Base-by-base conservation (phyloP, 2,113 vertebrate species). In the Vireo altiloquus region DNA sequence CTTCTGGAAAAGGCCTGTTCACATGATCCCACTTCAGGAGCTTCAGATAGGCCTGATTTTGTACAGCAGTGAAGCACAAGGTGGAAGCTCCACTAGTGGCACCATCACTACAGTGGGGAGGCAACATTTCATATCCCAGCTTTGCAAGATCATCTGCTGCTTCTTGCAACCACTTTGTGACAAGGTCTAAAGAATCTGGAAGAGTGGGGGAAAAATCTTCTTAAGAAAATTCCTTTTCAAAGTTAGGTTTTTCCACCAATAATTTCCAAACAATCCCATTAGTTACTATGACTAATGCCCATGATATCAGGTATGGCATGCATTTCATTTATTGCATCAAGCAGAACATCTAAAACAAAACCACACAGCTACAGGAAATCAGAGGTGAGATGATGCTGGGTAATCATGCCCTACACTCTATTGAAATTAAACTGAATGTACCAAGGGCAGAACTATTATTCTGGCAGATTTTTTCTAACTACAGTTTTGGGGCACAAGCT, bases 1-100 rank as follows among this genome's bases (percentile, higher is more conserved):
- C 99, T 98, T 99, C 99, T 7, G 99, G 99, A 95, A 99, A 99
- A 30, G 98, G 98, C n/a, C 97, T 98, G 22, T 96, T 97, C 17
- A 93, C 21, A 18, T 99, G 99, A 96, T 99, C 98, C 99, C 99
- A 99, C 60, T 97, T 98, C 15, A 99, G 98, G 92, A 99, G 98
- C 69, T 98, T 98, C 85, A 99, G 92, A 95, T 99, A 99, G 7
- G 99, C 99, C 3, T 98, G 98, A 31, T 99, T 99, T 95, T 99
- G 99, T 46, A 99, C 94, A 47, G 97, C 95, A 17, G 93, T 64
- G 9, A 97, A 91, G 63, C 89, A 95, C 16, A 97, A 95, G 3
- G 86, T 5, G 2, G 97, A 47, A 30, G 89, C 18, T 8, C 87
- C 96, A 49, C 89, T 84, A 19, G 97, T 76, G 33, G 97, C 94